phyloP scores from a whole-genome alignment of 92 coral and sea anemone genomes.

The Pocillopora meandrina region DNA sequence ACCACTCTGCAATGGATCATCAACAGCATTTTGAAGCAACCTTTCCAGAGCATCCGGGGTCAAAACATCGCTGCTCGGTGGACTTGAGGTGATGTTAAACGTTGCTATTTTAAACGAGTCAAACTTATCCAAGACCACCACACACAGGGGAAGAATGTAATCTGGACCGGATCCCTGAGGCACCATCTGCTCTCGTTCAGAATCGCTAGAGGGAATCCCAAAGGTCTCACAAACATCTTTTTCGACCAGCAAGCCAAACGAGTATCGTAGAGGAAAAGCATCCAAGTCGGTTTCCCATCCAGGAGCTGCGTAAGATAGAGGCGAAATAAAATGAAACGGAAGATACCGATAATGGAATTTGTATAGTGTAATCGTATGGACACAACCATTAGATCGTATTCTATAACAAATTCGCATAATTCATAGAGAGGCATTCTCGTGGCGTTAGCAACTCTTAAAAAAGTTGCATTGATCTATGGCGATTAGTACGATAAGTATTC shows the following conservation, averaged over 20 bases:
- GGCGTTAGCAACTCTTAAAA: no score
- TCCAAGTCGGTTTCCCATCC: neutral
- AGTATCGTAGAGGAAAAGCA: constrained; percentile 1
- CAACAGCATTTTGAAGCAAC: neutral
- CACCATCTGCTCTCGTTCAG: constrained; percentile 1
- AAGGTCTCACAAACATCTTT: neutral
- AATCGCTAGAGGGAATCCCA: neutral
- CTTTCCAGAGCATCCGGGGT: neutral
- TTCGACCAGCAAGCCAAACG: neutral
- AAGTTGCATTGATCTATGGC: no score
- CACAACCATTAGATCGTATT: no score
- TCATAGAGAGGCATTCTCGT: no score
- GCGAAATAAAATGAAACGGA: no score
- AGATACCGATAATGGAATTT: no score
- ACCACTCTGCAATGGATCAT: constrained; percentile 4
- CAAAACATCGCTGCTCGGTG: constrained; percentile 2
- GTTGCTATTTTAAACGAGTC: constrained; percentile 34
- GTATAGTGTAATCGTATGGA: no score
- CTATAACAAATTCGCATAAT: no score
- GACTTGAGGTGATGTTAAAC: constrained; percentile 29
- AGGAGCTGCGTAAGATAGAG: neutral
- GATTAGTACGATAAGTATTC: no score
- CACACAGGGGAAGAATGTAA: constrained; percentile 20
- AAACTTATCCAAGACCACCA: constrained; percentile 50
- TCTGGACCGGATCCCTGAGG: constrained; percentile 48